Conservation (phyloP, 2,113 vertebrate genomes). For the Salvelinus sp. region DNA sequence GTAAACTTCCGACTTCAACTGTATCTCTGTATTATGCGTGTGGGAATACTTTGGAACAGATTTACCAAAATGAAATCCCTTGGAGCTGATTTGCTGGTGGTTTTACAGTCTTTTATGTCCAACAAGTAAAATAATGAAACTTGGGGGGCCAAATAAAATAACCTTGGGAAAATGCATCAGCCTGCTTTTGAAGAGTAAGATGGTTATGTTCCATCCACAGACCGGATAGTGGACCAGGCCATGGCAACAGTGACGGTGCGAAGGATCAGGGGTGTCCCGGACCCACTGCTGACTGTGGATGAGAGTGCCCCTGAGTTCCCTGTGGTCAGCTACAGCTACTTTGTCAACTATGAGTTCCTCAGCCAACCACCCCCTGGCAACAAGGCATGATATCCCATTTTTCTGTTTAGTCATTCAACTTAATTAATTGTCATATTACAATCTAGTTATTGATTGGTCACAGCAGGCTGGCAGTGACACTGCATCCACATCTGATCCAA, state of each 20-base stretch:
- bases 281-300: constrained; percentile 40
- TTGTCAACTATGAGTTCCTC: constrained; percentile 75
- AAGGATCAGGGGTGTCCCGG: constrained; percentile 71
- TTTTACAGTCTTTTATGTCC: too few species aligned
- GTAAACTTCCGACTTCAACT: too few species aligned
- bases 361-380: constrained; percentile 9
- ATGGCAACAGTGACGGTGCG: constrained; percentile 73
- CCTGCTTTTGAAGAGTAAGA: background rate
- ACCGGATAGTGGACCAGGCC: constrained; percentile 48
- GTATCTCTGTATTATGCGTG: too few species aligned
- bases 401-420: background rate
- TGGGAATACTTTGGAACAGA: too few species aligned
- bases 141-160: too few species aligned
- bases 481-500: background rate
- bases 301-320: constrained; percentile 54
- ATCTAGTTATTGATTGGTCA: constrained; percentile 6
- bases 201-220: constrained; percentile 51
- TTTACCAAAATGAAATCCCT: too few species aligned
- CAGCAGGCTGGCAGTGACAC: constrained; percentile 29
- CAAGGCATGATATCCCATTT: constrained; percentile 25
- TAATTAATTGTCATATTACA: too few species aligned
- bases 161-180: background rate
- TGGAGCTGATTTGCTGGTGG: too few species aligned
- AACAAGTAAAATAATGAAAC: too few species aligned
- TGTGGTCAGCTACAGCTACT: constrained; percentile 73